These are phyloP conservation scores for Morone saxatilis DNA, from an alignment of 2,113 vertebrate genomes.

Conservation along the genomic window DNA sequence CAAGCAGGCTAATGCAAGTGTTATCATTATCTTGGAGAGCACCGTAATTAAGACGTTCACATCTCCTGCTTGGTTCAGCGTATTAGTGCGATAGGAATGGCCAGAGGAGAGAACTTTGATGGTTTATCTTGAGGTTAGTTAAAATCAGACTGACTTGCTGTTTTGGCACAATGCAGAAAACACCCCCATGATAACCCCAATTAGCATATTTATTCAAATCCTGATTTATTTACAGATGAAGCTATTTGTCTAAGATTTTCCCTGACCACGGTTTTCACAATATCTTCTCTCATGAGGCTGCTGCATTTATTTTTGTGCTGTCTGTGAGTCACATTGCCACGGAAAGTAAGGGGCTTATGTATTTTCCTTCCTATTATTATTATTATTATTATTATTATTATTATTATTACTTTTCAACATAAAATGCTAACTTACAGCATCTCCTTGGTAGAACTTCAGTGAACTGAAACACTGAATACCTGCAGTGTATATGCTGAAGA, in stretches of 20 bases:
- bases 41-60: conserved; percentile 69
- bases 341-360: background rate
- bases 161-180: conserved; percentile 55
- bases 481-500: background rate
- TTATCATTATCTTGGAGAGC: conserved; percentile 64
- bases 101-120: conserved; percentile 57
- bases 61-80: conserved; percentile 63
- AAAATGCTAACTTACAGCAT: too few species aligned
- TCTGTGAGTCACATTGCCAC: conserved; percentile 17
- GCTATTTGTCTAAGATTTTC: conserved; percentile 3
- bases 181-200: conserved; percentile 49
- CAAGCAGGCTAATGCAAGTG: conserved; percentile 32
- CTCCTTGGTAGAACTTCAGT: background rate
- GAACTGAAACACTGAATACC: background rate
- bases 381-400: too few species aligned
- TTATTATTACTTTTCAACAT: too few species aligned
- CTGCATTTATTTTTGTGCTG: background rate
- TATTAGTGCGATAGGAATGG: conserved; percentile 52
- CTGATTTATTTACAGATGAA: conserved; percentile 47
- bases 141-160: conserved; percentile 57
- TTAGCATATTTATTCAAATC: conserved; percentile 55
- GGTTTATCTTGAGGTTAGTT: conserved; percentile 71
- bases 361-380: too few species aligned
- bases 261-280: background rate
- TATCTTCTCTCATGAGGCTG: background rate